Evolutionary conservation across 2,113 vertebrate genomes (phyloP).

Genomic region (Synchiropus splendidus): DNA sequence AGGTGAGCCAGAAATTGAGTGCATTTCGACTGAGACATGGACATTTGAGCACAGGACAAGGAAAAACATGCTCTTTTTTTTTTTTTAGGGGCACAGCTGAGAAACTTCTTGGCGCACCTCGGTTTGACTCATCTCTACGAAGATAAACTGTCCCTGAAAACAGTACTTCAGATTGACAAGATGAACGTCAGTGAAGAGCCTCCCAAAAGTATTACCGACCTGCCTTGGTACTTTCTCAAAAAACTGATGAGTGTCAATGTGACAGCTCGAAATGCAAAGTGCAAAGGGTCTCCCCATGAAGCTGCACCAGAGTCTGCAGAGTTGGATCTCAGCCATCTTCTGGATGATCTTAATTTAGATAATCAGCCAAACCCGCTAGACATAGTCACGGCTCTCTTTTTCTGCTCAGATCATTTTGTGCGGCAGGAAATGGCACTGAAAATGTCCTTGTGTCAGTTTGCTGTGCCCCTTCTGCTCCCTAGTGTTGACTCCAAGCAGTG

Average conservation of each 20-base stretch:
- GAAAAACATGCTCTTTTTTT: no score
- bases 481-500: not conserved
- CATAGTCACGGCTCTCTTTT: not conserved
- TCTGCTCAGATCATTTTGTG: slow-evolving; percentile 1
- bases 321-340: not conserved
- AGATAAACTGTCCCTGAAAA: no score
- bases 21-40: no score
- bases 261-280: slow-evolving; percentile 16
- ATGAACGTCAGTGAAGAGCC: no score
- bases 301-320: not conserved
- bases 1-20: no score
- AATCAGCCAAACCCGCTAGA: not conserved
- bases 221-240: slow-evolving; percentile 1
- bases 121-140: no score
- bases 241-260: slow-evolving; percentile 30
- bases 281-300: not conserved
- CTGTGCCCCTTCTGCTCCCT: slow-evolving; percentile 3
- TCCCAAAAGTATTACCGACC: no score
- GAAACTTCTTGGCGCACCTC: no score
- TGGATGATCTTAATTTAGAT: not conserved
- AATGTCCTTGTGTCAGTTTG: slow-evolving; percentile 5
- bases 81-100: no score
- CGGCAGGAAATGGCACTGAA: slow-evolving; percentile 5
- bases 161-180: no score
- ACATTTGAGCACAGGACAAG: no score